phyloP scores from a whole-genome alignment of 2,797 vertebrate genomes.

The Coreius guichenoti region DNA sequence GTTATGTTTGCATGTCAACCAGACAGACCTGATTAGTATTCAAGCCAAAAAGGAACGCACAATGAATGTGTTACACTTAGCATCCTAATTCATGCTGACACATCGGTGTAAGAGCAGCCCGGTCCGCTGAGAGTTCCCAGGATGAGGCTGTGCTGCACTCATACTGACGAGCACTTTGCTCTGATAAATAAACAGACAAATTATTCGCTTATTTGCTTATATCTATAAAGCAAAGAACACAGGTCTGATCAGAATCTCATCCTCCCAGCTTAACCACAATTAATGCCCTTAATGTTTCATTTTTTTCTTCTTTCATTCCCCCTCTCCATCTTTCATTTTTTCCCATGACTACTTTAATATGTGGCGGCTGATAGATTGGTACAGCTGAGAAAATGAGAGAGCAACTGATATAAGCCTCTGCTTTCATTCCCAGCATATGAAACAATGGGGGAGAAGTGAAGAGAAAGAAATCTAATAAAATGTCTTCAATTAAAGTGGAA shows the following conservation, averaged over 20 bases:
- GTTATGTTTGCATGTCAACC: constrained; percentile 23
- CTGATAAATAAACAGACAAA: constrained; percentile 19
- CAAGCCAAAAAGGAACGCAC: background rate
- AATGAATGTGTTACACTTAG: constrained; percentile 21
- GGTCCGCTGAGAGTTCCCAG: background rate
- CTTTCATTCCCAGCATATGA: constrained; percentile 56
- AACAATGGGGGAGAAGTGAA: constrained; percentile 49
- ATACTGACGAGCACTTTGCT: constrained; percentile 26
- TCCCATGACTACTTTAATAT: constrained; percentile 55
- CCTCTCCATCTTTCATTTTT: constrained; percentile 41
- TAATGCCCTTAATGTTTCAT: constrained; percentile 1
- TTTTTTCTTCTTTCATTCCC: constrained; percentile 17
- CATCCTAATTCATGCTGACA: constrained; percentile 38
- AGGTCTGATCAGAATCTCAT: constrained; percentile 35
- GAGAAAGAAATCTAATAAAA: constrained; percentile 60
- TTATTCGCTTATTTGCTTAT: constrained; percentile 4
- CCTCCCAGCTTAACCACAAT: constrained; percentile 21
- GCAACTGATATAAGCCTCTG: constrained; percentile 53
- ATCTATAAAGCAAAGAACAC: constrained; percentile 6
- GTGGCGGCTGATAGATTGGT: constrained; percentile 51
- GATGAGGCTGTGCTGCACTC: background rate
- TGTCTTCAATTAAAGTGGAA: constrained; percentile 70
- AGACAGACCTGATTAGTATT: constrained; percentile 39
- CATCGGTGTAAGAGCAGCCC: constrained; percentile 15
- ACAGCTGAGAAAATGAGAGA: constrained; percentile 50